phyloP scores from a whole-genome alignment of 2,888 invertebrate species.

The Lasioglossum marginatum region DNA sequence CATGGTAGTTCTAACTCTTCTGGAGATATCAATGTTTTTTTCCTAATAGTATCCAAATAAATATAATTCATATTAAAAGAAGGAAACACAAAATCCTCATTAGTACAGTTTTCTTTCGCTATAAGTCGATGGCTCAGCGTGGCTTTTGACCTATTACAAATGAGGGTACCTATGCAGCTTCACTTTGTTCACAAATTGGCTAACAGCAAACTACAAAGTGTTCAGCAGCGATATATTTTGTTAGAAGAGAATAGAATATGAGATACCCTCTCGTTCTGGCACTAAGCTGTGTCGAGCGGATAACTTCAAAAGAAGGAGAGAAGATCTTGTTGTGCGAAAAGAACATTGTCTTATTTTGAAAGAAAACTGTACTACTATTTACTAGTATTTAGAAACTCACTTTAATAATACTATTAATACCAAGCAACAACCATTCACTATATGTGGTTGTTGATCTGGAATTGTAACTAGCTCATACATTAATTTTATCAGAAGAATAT shows the following conservation, averaged over 20 bases:
- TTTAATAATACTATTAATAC: slow-evolving; percentile 89
- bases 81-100: neutral
- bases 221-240: too few species aligned
- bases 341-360: neutral
- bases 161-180: too few species aligned
- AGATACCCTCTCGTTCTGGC: neutral
- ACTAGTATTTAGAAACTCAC: slow-evolving; percentile 86
- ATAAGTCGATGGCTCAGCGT: neutral
- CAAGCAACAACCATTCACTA: slow-evolving; percentile 90
- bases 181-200: too few species aligned
- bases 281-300: neutral
- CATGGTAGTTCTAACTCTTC: slow-evolving; percentile 93
- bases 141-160: too few species aligned
- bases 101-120: neutral
- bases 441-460: slow-evolving; percentile 91
- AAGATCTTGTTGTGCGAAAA: too few species aligned
- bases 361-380: neutral
- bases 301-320: neutral
- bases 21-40: slow-evolving; percentile 90
- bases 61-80: neutral
- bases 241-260: too few species aligned
- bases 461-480: slow-evolving; percentile 91
- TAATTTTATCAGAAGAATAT: slow-evolving; percentile 92
- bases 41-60: slow-evolving; percentile 86
- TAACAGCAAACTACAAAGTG: too few species aligned